Percentiles rank a stretch among this genome's conserved stretches.
Conservation (phyloP, 1,140 invertebrate species). For the Trichomalopsis sarcophagae region DNA sequence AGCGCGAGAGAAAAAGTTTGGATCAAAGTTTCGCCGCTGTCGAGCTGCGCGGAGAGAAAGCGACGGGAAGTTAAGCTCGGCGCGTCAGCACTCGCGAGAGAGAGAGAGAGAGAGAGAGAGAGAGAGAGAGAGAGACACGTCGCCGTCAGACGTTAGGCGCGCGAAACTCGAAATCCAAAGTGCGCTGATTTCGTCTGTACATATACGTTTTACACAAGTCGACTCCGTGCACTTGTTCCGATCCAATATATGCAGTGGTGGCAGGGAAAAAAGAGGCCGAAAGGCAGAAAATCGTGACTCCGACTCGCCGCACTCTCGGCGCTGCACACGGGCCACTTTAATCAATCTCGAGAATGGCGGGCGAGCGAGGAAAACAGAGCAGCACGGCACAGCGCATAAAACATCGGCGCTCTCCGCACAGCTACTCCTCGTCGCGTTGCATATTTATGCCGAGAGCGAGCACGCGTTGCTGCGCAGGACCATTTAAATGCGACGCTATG, state of each 20-base stretch:
- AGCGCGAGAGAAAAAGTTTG: constrained; percentile 59
- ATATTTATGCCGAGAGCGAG: constrained; percentile 64
- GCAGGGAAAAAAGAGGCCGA: neutral
- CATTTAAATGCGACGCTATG: constrained; percentile 57
- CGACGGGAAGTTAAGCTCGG: constrained; percentile 64
- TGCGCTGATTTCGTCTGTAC: constrained; percentile 40
- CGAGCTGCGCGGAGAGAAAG: constrained; percentile 16
- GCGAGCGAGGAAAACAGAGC: constrained; percentile 58
- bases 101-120: too few relatives aligned
- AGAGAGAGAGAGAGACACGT: neutral
- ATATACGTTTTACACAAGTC: too few relatives aligned
- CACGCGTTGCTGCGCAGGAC: neutral
- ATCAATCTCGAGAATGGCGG: constrained; percentile 63
- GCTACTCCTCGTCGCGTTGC: constrained; percentile 53
- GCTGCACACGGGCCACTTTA: constrained; percentile 46
- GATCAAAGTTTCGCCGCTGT: constrained; percentile 62
- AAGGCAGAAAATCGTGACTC: constrained; percentile 9
- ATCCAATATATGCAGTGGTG: neutral
- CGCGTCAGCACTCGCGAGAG: constrained; percentile 49
- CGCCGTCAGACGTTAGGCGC: constrained; percentile 13
- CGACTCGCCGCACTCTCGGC: neutral
- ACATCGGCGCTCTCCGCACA: neutral
- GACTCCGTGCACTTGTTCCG: neutral
- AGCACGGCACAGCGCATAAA: constrained; percentile 33
- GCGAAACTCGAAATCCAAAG: constrained; percentile 49